Percentiles rank a stretch among this genome's conserved stretches.
Evolutionary conservation across 2,113 vertebrate genomes (phyloP).

Genomic region (Nestor notabilis): DNA sequence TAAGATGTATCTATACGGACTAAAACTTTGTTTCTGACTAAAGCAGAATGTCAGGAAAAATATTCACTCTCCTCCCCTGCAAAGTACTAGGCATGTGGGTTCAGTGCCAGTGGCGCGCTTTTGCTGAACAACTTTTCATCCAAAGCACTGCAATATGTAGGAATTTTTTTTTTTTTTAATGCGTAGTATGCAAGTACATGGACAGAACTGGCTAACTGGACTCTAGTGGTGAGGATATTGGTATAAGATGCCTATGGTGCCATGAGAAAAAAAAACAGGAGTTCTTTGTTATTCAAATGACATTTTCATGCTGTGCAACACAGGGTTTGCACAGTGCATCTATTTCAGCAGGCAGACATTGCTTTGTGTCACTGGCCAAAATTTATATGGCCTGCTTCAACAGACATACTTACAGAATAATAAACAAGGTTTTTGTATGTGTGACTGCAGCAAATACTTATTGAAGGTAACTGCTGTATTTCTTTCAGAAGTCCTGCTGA

Average conservation of each 20-base stretch:
- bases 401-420: neutral
- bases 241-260: neutral
- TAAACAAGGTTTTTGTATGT: neutral
- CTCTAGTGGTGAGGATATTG: neutral
- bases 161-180: neutral
- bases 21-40: neutral
- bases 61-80: neutral
- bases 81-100: fast-evolving
- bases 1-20: fast-evolving
- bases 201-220: neutral
- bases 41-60: neutral
- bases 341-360: neutral
- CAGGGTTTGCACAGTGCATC: neutral
- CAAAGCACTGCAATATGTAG: fast-evolving
- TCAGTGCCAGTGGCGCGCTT: neutral
- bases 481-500: conserved; percentile 20
- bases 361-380: neutral
- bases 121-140: neutral
- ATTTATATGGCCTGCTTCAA: neutral
- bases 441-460: neutral
- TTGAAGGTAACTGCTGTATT: neutral
- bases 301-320: neutral
- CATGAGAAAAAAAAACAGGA: fast-evolving
- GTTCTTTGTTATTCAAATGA: neutral
- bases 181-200: fast-evolving